Conservation (phyloP, 2,113 vertebrate genomes). For the Eulemur macaco region DNA sequence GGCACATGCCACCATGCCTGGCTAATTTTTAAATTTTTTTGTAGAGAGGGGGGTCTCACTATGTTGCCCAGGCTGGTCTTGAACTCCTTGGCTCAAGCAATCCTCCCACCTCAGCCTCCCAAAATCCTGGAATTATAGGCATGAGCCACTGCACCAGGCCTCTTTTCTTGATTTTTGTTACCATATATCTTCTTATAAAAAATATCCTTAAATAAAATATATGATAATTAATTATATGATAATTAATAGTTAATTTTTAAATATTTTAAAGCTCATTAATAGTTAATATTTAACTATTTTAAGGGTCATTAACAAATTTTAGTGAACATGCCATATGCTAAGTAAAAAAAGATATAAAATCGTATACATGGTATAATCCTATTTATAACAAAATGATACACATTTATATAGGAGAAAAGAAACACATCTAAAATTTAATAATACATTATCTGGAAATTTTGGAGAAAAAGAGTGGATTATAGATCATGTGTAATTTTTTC, state of each 20-base stretch:
- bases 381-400: neutral
- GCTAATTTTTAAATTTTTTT: no score
- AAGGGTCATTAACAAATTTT: neutral
- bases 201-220: neutral
- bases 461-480: neutral
- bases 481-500: neutral
- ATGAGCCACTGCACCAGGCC: no score
- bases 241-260: neutral
- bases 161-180: neutral
- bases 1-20: no score
- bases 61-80: no score
- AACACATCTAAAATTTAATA: neutral
- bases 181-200: neutral
- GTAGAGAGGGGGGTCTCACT: no score
- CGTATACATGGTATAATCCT: neutral
- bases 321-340: neutral
- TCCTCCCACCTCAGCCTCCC: no score
- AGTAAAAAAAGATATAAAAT: neutral
- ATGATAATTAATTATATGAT: neutral
- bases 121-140: no score
- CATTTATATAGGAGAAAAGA: neutral
- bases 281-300: neutral
- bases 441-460: neutral
- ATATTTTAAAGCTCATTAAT: neutral
- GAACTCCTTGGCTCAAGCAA: no score